Evolutionary conservation across 2,888 invertebrate genomes (phyloP).

Genomic region (Eristalis arbustorum): DNA sequence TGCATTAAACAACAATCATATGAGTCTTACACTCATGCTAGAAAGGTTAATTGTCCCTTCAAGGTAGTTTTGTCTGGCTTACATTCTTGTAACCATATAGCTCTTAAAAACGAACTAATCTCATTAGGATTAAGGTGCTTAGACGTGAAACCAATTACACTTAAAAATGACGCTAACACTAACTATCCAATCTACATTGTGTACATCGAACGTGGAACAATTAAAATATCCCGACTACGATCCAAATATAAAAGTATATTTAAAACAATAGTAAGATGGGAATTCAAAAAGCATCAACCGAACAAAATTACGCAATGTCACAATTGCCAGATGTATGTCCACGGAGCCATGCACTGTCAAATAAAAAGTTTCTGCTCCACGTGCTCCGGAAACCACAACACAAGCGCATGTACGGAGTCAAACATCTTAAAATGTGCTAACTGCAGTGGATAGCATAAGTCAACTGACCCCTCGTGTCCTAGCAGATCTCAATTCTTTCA

Average conservation of each 20-base stretch:
- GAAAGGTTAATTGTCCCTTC: not conserved
- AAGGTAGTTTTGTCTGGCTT: not conserved
- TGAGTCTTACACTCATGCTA: constrained; percentile 5
- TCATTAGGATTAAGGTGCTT: not conserved
- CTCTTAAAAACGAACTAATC: not conserved
- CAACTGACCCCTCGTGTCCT: not conserved
- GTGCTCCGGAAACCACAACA: too few relatives aligned
- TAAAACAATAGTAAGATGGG: not conserved
- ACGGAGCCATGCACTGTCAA: too few relatives aligned
- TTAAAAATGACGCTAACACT: not conserved
- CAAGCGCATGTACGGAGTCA: too few relatives aligned
- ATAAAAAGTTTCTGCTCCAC: too few relatives aligned
- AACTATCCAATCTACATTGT: not conserved
- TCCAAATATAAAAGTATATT: constrained; percentile 3
- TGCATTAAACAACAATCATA: not conserved
- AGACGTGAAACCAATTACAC: constrained; percentile 1
- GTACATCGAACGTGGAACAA: constrained; percentile 4
- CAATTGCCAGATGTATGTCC: too few relatives aligned
- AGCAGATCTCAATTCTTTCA: not conserved
- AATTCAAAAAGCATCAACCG: too few relatives aligned
- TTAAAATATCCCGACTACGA: not conserved
- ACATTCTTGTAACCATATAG: not conserved
- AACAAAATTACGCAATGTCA: too few relatives aligned
- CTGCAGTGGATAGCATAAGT: not conserved
- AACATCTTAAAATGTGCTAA: not conserved